Conservation (phyloP, 2,797 vertebrate species). For the Aulostomus chinensis region DNA sequence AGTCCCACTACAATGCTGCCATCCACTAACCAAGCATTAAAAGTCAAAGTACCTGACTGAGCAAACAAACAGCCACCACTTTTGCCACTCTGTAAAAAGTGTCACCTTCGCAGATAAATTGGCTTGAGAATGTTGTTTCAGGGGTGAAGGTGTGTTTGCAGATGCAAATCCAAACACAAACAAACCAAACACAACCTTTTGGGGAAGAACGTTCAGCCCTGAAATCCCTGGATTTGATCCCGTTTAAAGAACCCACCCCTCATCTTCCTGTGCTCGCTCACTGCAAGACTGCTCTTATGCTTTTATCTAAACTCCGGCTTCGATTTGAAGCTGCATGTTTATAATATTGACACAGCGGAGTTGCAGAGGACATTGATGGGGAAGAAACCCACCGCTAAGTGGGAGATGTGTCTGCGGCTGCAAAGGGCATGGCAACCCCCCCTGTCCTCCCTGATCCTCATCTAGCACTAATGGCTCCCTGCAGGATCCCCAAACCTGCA, state of each 20-base stretch:
- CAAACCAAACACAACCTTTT: conserved; percentile 67
- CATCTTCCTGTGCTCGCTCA: too few relatives aligned
- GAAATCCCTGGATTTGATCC: conserved; percentile 33
- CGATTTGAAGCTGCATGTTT: too few relatives aligned
- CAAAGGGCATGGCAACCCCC: conserved; percentile 2
- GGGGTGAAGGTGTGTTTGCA: conserved; percentile 68
- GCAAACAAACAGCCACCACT: conserved; percentile 59
- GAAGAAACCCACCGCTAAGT: conserved; percentile 62
- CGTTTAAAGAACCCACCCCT: not conserved
- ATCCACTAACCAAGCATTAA: not conserved
- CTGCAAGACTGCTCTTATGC: too few relatives aligned
- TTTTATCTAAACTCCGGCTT: not conserved
- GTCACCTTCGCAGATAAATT: conserved; percentile 59
- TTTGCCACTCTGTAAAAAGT: conserved; percentile 68
- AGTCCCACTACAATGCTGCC: not conserved
- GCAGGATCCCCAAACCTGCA: conserved; percentile 28
- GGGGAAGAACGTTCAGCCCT: conserved; percentile 28
- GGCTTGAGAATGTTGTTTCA: conserved; percentile 75
- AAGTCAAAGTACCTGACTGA: conserved; percentile 16
- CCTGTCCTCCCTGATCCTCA: conserved; percentile 10
- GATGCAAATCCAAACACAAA: conserved; percentile 63
- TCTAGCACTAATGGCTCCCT: conserved; percentile 41
- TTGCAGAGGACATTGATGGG: conserved; percentile 58
- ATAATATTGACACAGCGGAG: too few relatives aligned
- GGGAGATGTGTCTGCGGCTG: too few relatives aligned